Conservation (phyloP, 2,797 vertebrate genomes). For the Coracias cyanogaster region DNA sequence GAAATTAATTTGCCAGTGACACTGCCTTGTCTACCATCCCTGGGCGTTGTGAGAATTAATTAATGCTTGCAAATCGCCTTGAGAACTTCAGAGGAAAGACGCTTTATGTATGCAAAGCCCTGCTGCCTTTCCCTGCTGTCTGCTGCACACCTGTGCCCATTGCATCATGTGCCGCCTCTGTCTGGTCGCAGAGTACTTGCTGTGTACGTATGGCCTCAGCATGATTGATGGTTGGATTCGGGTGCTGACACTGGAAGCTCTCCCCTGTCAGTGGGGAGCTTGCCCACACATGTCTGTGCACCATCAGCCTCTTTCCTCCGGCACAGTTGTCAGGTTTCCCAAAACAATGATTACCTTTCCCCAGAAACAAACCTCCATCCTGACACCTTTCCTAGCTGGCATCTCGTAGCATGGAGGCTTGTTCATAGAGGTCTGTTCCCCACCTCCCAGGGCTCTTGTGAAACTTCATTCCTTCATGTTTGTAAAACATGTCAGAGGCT, state of each 20-base stretch:
- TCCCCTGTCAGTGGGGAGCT: not conserved
- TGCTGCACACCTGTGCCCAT: slow-evolving; percentile 72
- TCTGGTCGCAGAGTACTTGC: not conserved
- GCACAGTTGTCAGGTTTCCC: slow-evolving; percentile 27
- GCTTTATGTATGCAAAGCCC: slow-evolving; percentile 48
- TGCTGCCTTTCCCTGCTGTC: slow-evolving; percentile 26
- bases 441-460: not conserved
- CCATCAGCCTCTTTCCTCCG: slow-evolving; percentile 28
- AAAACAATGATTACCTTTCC: slow-evolving; percentile 43
- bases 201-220: not conserved
- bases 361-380: slow-evolving; percentile 8
- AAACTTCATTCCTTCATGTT: not conserved
- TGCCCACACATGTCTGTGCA: slow-evolving; percentile 21
- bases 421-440: not conserved
- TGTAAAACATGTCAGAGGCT: not conserved
- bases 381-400: not conserved
- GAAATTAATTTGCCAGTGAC: slow-evolving; percentile 68
- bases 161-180: slow-evolving; percentile 65
- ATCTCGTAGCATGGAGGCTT: not conserved
- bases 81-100: slow-evolving; percentile 66
- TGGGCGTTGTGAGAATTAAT: slow-evolving; percentile 68
- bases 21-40: slow-evolving; percentile 59
- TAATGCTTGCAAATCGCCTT: slow-evolving; percentile 60
- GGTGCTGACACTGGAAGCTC: slow-evolving; percentile 19
- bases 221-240: slow-evolving; percentile 25